A percentile compares a stretch with the other conserved stretches of the same genome.
These are phyloP conservation scores for Drosophila basisetae DNA, from an alignment of 2,888 invertebrate species.

Conservation along the genomic window DNA sequence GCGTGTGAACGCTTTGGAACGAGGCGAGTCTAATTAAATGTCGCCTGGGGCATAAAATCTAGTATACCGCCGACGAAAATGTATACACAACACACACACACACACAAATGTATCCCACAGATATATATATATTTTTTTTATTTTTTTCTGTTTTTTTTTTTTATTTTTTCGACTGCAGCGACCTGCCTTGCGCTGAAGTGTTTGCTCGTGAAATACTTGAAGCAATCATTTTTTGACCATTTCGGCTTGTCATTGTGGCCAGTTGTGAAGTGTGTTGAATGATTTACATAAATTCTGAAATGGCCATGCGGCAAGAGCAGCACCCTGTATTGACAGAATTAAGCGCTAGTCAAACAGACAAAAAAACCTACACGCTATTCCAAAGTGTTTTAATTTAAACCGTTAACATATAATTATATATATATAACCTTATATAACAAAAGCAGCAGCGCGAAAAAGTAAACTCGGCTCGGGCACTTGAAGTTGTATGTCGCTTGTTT, in stretches of 20 bases:
- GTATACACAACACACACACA: slow-evolving; percentile 13
- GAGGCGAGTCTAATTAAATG: slow-evolving; percentile 74
- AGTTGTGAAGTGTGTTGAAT: slow-evolving; percentile 70
- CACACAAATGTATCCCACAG: slow-evolving; percentile 25
- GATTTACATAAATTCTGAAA: slow-evolving; percentile 80
- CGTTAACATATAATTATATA: slow-evolving; percentile 57
- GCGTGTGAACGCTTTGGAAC: slow-evolving; percentile 65
- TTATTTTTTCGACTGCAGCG: slow-evolving; percentile 30
- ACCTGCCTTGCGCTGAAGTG: slow-evolving; percentile 53
- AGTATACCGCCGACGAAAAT: slow-evolving; percentile 28
- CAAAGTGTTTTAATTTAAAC: slow-evolving; percentile 51
- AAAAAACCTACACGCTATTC: slow-evolving; percentile 56
- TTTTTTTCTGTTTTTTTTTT: not conserved
- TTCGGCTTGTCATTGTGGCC: slow-evolving; percentile 76
- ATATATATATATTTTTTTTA: slow-evolving; percentile 9
- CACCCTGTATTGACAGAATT: slow-evolving; percentile 78
- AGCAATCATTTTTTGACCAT: slow-evolving; percentile 60
- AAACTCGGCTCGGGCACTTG: slow-evolving; percentile 52
- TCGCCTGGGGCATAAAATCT: slow-evolving; percentile 66
- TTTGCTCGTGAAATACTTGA: slow-evolving; percentile 80
- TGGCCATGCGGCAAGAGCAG: slow-evolving; percentile 46
- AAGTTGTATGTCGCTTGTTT: slow-evolving; percentile 46
- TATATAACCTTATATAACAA: slow-evolving; percentile 50
- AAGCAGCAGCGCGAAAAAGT: slow-evolving; percentile 18
- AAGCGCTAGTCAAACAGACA: slow-evolving; percentile 68